A percentile compares a stretch with the other conserved stretches of the same genome.
These are phyloP conservation scores for Notothenia coriiceps DNA, from an alignment of 2,113 vertebrate genomes.

Conservation along the genomic window DNA sequence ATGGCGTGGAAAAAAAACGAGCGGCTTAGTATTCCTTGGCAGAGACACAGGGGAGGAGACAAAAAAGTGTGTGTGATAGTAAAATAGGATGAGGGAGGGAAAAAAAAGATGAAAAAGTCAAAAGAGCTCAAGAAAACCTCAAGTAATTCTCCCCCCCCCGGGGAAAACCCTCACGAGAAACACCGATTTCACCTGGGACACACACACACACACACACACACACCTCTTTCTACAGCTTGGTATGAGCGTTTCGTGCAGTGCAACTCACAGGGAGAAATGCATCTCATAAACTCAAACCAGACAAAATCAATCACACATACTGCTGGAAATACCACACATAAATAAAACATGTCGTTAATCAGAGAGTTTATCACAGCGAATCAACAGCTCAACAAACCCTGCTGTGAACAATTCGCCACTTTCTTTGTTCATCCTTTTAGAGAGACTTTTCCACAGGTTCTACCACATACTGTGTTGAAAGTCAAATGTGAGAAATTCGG, in stretches of 20 bases:
- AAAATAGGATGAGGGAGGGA: constrained; percentile 11
- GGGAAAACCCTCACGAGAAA: too few species aligned
- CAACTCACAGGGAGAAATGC: constrained; percentile 10
- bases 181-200: neutral
- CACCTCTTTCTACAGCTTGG: neutral
- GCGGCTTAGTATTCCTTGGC: neutral
- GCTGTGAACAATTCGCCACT: neutral
- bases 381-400: constrained; percentile 29
- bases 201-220: too few species aligned
- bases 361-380: constrained; percentile 36
- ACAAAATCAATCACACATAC: neutral
- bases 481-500: neutral
- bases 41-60: constrained; percentile 24
- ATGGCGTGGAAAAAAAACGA: constrained; percentile 27
- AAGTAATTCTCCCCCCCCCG: constrained; percentile 16
- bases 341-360: constrained; percentile 33
- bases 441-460: neutral
- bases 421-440: neutral
- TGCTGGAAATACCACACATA: constrained; percentile 1
- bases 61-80: constrained; percentile 16
- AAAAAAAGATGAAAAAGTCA: constrained; percentile 40
- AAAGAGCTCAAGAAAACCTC: constrained; percentile 40
- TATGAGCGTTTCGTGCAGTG: constrained; percentile 41
- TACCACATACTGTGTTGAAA: neutral
- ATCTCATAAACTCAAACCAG: neutral